Evolutionary conservation across 2,888 invertebrate genomes (phyloP), one percentile per base, ranked within the genome.

Genomic region (Drosophila niveifrons): DNA sequence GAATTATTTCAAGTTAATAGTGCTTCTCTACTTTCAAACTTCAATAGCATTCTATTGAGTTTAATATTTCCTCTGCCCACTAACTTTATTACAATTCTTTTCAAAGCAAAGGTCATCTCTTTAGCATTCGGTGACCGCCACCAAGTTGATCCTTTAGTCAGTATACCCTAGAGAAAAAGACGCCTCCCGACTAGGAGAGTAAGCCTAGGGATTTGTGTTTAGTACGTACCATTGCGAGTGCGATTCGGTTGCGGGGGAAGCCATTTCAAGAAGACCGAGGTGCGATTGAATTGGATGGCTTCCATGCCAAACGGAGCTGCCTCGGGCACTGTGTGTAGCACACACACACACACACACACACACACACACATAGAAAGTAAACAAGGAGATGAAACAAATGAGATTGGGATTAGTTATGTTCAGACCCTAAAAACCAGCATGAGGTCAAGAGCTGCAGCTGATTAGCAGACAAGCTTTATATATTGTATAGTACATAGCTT

Each of bases 241-340:
- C 94, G 93, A 48, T 94, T 91, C 50, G 95, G 95, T 71, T 90
- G 88, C 6, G 98, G 98, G 39, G 97, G 95, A 86, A 96, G 95
- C 98, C 98, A 98, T 93, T 96, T 96, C 85, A 97, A 93, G 92
- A 95, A 95, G 71, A 97, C 95, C 57, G 96, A 94, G 73, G 96
- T 96, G 56, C 96, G 94, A 92, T 97, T 97, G 75, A 97, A 94
- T 86, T 97, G 95, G 74, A 96, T 94, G 80, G 97, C 96, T 91
- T 96, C 96, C 91, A 98, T 95, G 90, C 96, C 95, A 64, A 94
- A 94, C 17, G 98, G 98, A n/a, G 97, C 94, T 59, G 96, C 95
- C 66, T 95, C 95, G 8, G 98, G 98, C 64, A 96, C 97, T 96
- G 88, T 77, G 72, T 2, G 41, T n/a, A 56, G 23, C 23, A 23